Conservation (phyloP, 2,113 vertebrate species). For the Collichthys lucidus region DNA sequence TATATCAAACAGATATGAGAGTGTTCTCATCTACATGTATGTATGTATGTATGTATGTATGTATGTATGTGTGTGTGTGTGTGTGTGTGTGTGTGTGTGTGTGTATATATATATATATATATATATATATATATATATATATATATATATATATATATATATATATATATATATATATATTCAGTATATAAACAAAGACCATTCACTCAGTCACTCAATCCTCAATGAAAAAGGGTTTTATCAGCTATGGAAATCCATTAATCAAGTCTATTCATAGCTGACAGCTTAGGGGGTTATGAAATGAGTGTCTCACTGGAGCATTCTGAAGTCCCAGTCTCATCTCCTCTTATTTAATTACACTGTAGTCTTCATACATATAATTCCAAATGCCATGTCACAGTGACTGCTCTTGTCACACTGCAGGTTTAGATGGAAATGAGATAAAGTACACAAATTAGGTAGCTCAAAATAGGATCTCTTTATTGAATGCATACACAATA, state of each 20-base stretch:
- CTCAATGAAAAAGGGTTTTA: constrained; percentile 39
- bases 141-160: too few relatives aligned
- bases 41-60: too few relatives aligned
- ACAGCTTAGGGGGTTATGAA: constrained; percentile 62
- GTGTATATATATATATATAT: too few relatives aligned
- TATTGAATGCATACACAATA: constrained; percentile 63
- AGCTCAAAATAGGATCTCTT: constrained; percentile 73
- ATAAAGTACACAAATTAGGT: constrained; percentile 29
- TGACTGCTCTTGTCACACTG: constrained; percentile 8
- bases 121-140: too few relatives aligned
- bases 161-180: too few relatives aligned
- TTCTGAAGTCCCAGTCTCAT: constrained; percentile 30
- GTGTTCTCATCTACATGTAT: neutral
- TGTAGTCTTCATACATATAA: constrained; percentile 31
- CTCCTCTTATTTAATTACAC: constrained; percentile 64
- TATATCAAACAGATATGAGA: neutral
- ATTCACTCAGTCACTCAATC: constrained; percentile 14
- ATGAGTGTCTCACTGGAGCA: constrained; percentile 17
- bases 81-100: too few relatives aligned
- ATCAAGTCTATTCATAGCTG: constrained; percentile 71
- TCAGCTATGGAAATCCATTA: constrained; percentile 60
- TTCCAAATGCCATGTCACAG: constrained; percentile 49
- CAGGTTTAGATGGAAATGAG: constrained; percentile 27
- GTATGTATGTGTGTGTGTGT: too few relatives aligned
- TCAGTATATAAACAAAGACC: neutral